These are phyloP conservation scores for Tenodera sinensis DNA, from an alignment of 2,888 invertebrate genomes.

Conservation along the genomic window DNA sequence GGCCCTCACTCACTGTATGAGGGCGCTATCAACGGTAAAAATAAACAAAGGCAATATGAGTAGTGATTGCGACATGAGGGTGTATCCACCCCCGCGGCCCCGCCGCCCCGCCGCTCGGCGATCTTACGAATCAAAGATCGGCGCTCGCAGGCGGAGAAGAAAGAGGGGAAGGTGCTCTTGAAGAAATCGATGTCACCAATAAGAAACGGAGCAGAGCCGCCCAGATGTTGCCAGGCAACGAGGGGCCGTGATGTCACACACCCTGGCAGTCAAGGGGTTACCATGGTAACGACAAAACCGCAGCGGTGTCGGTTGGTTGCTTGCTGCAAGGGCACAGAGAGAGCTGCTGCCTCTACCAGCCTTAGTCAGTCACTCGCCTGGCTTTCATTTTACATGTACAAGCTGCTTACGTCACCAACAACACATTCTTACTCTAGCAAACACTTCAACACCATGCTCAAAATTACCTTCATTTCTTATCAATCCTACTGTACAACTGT, in stretches of 20 bases:
- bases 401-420: no score
- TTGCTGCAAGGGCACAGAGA: neutral
- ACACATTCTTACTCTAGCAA: no score
- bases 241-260: neutral
- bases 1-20: neutral
- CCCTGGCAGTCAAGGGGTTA: neutral
- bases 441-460: no score
- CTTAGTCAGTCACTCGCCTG: neutral
- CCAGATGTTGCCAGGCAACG: neutral
- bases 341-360: neutral
- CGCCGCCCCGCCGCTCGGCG: no score
- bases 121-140: neutral
- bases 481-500: no score
- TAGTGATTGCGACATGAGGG: neutral
- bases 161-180: neutral
- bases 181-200: slow-evolving; percentile 31
- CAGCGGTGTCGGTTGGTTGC: neutral
- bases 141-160: neutral
- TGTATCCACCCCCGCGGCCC: no score
- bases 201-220: slow-evolving; percentile 14
- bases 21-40: neutral
- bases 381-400: no score
- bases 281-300: slow-evolving; percentile 3
- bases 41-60: neutral
- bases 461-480: no score